Evolutionary conservation across 2,888 invertebrate species (phyloP).

Genomic region (Clivina fossor): DNA sequence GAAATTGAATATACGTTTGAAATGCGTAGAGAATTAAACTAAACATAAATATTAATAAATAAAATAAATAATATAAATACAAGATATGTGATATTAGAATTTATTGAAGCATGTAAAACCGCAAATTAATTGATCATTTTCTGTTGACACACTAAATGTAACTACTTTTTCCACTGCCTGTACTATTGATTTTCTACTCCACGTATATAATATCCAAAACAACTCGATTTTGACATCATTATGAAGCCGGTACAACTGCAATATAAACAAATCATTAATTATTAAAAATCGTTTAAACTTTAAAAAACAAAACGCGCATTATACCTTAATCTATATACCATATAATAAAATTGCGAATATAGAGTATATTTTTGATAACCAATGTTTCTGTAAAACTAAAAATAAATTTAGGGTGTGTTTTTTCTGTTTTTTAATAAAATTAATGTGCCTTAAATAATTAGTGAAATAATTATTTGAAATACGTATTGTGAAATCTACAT

Average conservation of each 20-base stretch:
- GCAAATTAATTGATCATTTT: conserved; percentile 24
- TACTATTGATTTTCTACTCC: conserved; percentile 32
- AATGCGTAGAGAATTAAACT: too few species aligned
- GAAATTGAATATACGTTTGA: too few species aligned
- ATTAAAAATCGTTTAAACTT: not conserved
- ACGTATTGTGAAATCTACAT: conserved; percentile 1
- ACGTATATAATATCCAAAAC: conserved; percentile 9
- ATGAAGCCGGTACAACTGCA: conserved; percentile 13
- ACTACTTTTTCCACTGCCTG: conserved; percentile 18
- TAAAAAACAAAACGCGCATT: not conserved
- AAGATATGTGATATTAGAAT: conserved; percentile 22
- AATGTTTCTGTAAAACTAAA: not conserved
- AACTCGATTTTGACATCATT: conserved; percentile 13
- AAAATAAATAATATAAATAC: conserved; percentile 9
- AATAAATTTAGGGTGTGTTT: not conserved
- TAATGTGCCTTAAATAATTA: conserved; percentile 18
- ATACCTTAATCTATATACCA: not conserved
- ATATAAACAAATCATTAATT: conserved; percentile 8
- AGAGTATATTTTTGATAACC: conserved; percentile 29
- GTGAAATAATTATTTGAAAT: conserved; percentile 2
- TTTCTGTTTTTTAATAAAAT: not conserved
- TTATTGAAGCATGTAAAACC: conserved; percentile 24
- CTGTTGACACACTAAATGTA: conserved; percentile 1
- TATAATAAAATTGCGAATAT: not conserved
- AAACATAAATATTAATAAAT: too few species aligned